Evolutionary conservation across 2,888 invertebrate species (phyloP).

Genomic region (Gryllus longicercus): DNA sequence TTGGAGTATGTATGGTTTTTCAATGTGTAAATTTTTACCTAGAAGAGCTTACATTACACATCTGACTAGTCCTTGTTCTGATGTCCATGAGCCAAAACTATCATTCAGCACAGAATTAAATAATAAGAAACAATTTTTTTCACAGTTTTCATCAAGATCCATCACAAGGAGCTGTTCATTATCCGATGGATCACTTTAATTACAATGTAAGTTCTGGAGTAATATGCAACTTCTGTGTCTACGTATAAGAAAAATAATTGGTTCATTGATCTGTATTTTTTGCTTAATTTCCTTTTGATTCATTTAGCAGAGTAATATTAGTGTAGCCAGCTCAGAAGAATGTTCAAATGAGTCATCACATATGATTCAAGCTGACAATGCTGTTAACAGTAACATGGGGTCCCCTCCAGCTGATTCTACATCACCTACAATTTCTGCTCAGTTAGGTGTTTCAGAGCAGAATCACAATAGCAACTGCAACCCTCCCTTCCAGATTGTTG

Average conservation of each 20-base stretch:
- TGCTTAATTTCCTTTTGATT: neutral
- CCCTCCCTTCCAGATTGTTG: neutral
- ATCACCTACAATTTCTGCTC: neutral
- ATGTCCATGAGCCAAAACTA: neutral
- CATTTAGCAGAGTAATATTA: neutral
- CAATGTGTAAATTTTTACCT: too few species aligned
- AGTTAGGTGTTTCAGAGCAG: neutral
- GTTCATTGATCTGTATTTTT: neutral
- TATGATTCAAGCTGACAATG: neutral
- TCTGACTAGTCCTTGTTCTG: neutral
- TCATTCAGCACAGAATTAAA: neutral
- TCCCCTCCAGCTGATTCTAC: neutral
- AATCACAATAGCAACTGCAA: neutral
- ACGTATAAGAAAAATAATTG: neutral
- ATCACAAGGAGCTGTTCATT: neutral
- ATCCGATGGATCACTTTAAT: neutral
- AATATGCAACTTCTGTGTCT: neutral
- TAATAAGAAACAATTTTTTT: neutral
- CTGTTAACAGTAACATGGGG: neutral
- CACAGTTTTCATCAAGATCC: neutral
- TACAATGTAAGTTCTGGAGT: neutral
- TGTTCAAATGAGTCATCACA: neutral
- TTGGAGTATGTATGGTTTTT: too few species aligned
- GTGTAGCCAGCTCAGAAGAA: neutral
- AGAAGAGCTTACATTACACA: too few species aligned